Conservation (phyloP, 2,797 vertebrate species). For the Manis pentadactyla region DNA sequence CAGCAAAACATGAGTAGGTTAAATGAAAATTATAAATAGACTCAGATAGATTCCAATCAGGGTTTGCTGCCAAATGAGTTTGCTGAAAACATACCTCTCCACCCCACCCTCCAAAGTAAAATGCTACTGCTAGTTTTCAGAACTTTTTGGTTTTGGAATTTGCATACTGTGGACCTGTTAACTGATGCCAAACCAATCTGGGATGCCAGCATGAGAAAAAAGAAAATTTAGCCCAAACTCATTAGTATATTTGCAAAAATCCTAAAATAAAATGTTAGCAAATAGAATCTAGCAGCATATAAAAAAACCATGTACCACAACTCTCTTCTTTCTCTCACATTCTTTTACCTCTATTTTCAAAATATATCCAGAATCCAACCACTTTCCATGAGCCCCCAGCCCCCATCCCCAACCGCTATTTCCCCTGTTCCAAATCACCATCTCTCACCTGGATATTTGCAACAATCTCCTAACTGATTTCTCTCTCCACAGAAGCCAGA, state of each 20-base stretch:
- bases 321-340: background rate
- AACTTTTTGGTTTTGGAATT: conserved; percentile 14
- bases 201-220: background rate
- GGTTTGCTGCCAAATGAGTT: background rate
- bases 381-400: background rate
- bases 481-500: background rate
- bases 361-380: background rate
- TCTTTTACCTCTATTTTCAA: background rate
- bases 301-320: background rate
- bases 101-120: no score
- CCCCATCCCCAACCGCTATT: no score
- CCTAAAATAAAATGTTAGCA: background rate
- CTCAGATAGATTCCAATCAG: background rate
- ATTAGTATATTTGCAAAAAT: conserved; percentile 15
- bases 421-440: no score
- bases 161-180: background rate
- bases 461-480: background rate
- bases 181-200: background rate
- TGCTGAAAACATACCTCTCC: background rate
- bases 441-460: background rate
- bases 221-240: conserved; percentile 16
- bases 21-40: background rate
- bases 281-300: background rate
- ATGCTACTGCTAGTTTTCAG: background rate
- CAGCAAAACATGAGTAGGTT: background rate